These are phyloP conservation scores for Sebastes baramenuke DNA, from an alignment of 2,797 vertebrate species.

Conservation along the genomic window DNA sequence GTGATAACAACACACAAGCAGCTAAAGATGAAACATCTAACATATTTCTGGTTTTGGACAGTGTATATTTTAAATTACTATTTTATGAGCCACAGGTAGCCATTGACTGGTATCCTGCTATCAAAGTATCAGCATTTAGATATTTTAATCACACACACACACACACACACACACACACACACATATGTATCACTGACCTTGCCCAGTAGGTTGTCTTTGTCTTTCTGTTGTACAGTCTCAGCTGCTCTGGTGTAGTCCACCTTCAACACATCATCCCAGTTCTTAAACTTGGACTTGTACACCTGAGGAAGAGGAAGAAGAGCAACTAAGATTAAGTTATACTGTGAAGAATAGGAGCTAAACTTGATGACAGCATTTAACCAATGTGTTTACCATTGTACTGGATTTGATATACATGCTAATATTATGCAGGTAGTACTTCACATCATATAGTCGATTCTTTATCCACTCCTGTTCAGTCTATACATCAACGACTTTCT, in stretches of 20 bases:
- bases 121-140: neutral
- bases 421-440: neutral
- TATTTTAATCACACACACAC: neutral
- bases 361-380: neutral
- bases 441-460: neutral
- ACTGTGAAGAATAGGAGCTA: neutral
- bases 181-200: slow-evolving; percentile 77
- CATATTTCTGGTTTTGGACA: neutral
- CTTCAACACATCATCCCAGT: slow-evolving; percentile 96
- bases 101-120: neutral
- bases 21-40: neutral
- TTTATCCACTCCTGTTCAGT: neutral
- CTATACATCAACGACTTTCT: neutral
- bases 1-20: neutral
- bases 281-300: slow-evolving; percentile 98
- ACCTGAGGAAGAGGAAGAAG: slow-evolving; percentile 78
- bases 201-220: slow-evolving; percentile 79
- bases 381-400: neutral
- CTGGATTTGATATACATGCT: neutral
- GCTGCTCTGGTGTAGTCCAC: slow-evolving; percentile 97
- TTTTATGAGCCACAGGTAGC: neutral
- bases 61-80: neutral
- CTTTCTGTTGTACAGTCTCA: slow-evolving; percentile 85
- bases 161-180: neutral
- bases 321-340: neutral